A percentile compares a stretch with the other conserved stretches of the same genome.
Conservation (phyloP, 2,888 invertebrate species). For the Brenthis hecate region DNA sequence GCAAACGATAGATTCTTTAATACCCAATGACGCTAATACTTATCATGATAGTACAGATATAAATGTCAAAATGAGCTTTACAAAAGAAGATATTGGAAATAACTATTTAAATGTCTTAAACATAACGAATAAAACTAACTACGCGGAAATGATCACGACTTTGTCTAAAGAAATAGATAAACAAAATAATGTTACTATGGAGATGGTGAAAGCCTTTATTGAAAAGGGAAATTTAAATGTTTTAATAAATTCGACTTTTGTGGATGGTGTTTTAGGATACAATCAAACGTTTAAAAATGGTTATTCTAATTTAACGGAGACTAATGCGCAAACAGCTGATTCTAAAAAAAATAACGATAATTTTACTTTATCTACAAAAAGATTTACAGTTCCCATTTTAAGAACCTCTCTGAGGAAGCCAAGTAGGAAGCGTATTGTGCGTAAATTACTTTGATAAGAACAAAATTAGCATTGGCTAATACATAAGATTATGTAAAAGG, state of each 20-base stretch:
- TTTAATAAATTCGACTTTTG: background rate
- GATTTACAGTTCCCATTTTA: slow-evolving; percentile 29
- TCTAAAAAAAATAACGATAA: slow-evolving; percentile 5
- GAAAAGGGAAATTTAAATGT: slow-evolving; percentile 20
- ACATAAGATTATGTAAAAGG: background rate
- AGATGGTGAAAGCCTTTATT: slow-evolving; percentile 51
- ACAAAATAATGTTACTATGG: slow-evolving; percentile 61
- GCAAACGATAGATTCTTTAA: slow-evolving; percentile 20
- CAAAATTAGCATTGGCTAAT: background rate
- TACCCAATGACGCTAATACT: background rate
- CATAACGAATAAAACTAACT: slow-evolving; percentile 20
- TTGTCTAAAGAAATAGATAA: slow-evolving; percentile 60
- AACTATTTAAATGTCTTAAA: slow-evolving; percentile 44
- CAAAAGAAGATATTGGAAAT: slow-evolving; percentile 48
- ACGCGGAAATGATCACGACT: slow-evolving; percentile 52
- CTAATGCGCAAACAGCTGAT: slow-evolving; percentile 12
- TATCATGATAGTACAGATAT: background rate
- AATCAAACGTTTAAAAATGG: background rate
- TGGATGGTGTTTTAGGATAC: background rate
- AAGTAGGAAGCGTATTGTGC: slow-evolving; percentile 47
- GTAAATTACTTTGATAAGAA: slow-evolving; percentile 43
- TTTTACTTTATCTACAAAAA: slow-evolving; percentile 18
- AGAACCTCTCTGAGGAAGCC: slow-evolving; percentile 44
- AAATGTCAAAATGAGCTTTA: slow-evolving; percentile 42
- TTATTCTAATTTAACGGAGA: background rate